Evolutionary conservation across 2,797 vertebrate genomes (phyloP).

Genomic region (Notamacropus eugenii): DNA sequence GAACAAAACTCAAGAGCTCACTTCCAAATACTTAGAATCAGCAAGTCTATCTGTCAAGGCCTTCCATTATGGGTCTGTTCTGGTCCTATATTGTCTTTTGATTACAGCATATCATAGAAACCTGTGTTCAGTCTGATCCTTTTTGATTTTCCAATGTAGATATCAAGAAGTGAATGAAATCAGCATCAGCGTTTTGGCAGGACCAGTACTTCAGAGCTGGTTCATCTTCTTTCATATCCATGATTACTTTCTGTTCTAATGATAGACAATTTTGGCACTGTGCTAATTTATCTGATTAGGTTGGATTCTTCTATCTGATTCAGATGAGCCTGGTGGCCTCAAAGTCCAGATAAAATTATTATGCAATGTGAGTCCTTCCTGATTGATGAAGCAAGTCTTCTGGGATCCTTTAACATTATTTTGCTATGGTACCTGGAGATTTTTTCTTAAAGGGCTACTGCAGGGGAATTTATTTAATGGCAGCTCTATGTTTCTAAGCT

Average conservation of each 20-base stretch:
- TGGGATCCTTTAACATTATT: conserved; percentile 74
- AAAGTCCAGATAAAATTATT: conserved; percentile 69
- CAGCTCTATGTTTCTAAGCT: conserved; percentile 69
- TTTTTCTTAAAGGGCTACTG: conserved; percentile 67
- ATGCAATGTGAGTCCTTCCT: conserved; percentile 52
- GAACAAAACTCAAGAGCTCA: conserved; percentile 55
- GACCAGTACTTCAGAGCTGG: conserved; percentile 53
- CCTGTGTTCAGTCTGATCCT: conserved; percentile 60
- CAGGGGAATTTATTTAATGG: conserved; percentile 55
- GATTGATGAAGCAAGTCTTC: conserved; percentile 46
- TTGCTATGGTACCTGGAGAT: conserved; percentile 68
- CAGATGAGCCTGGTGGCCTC: conserved; percentile 39
- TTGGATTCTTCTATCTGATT: conserved; percentile 71
- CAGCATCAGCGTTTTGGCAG: conserved; percentile 64
- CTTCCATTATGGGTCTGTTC: conserved; percentile 33
- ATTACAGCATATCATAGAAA: conserved; percentile 70
- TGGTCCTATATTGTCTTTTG: conserved; percentile 53
- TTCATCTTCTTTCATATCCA: conserved; percentile 53
- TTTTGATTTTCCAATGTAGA: conserved; percentile 70
- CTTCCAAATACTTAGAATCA: conserved; percentile 53
- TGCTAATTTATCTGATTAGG: conserved; percentile 71
- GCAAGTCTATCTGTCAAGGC: conserved; percentile 54
- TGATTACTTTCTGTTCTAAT: conserved; percentile 44
- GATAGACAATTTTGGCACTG: conserved; percentile 61
- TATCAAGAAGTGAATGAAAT: conserved; percentile 71